Percentiles rank a stretch among this genome's conserved stretches.
phyloP scores from a whole-genome alignment of 2,888 invertebrate genomes.

The Rhabditoides inermis region DNA sequence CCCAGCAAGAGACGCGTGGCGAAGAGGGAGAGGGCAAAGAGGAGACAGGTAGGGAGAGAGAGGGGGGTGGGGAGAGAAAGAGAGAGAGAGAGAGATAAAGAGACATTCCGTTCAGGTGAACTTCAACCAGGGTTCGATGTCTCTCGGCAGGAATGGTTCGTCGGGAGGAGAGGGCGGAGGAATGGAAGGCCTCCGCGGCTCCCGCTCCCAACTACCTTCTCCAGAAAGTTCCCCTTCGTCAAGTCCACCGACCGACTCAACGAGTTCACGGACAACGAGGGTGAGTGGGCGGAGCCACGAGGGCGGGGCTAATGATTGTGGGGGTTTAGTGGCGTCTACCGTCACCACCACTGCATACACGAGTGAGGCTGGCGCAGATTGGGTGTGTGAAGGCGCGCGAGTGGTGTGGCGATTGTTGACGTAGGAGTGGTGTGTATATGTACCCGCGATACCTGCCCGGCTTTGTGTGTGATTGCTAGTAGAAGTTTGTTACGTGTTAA shows the following conservation, averaged over 20 bases:
- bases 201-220: conserved; percentile 94
- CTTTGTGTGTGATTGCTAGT: no score
- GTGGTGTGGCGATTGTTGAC: no score
- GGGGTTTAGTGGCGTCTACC: background rate
- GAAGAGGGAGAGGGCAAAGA: conserved; percentile 86
- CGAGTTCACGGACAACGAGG: conserved; percentile 93
- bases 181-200: conserved; percentile 44
- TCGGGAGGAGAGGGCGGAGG: conserved; percentile 18
- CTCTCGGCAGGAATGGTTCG: conserved; percentile 39
- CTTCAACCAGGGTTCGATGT: conserved; percentile 48
- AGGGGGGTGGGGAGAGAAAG: background rate
- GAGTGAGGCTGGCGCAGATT: no score
- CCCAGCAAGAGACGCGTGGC: conserved; percentile 62
- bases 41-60: conserved; percentile 73
- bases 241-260: conserved; percentile 86
- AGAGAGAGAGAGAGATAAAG: background rate
- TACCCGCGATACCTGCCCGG: no score
- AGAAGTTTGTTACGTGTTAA: background rate
- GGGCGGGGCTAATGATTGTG: background rate
- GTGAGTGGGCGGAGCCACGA: no score
- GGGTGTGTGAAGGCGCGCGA: no score
- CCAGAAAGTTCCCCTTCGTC: conserved; percentile 96
- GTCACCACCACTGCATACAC: no score
- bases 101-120: conserved; percentile 39
- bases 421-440: no score